phyloP scores from a whole-genome alignment of 2,113 vertebrate genomes.

The Tympanuchus pallidicinctus region DNA sequence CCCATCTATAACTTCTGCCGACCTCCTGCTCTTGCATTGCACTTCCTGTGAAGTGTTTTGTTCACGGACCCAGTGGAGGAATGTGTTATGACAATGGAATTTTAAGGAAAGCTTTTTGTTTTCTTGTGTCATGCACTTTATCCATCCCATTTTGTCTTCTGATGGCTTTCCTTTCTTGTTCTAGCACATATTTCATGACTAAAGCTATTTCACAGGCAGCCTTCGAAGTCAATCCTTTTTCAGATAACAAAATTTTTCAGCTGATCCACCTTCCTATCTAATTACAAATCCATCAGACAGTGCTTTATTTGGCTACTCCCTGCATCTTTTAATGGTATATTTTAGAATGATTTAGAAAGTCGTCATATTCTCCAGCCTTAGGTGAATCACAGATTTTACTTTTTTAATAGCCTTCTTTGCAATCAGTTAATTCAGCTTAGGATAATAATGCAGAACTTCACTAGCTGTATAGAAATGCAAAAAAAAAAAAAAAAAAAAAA shows the following conservation, averaged over 20 bases:
- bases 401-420: not conserved
- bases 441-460: not conserved
- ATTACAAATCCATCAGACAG: not conserved
- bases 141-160: constrained; percentile 52
- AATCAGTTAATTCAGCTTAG: not conserved
- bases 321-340: not conserved
- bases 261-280: constrained; percentile 18
- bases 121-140: constrained; percentile 51
- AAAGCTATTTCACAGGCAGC: constrained; percentile 42
- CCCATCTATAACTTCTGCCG: not conserved
- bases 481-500: not conserved
- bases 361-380: not conserved
- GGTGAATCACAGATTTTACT: not conserved
- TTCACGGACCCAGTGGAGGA: not conserved
- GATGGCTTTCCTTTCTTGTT: constrained; percentile 49
- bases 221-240: constrained; percentile 41
- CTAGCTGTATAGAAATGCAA: not conserved
- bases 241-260: constrained; percentile 51
- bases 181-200: constrained; percentile 32
- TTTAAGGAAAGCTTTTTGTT: constrained; percentile 60
- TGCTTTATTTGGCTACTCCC: not conserved
- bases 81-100: constrained; percentile 61
- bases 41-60: constrained; percentile 62
- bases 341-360: not conserved
- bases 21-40: constrained; percentile 36